Evolutionary conservation across 2,888 invertebrate species (phyloP).

Genomic region (Drosophila demipolita): DNA sequence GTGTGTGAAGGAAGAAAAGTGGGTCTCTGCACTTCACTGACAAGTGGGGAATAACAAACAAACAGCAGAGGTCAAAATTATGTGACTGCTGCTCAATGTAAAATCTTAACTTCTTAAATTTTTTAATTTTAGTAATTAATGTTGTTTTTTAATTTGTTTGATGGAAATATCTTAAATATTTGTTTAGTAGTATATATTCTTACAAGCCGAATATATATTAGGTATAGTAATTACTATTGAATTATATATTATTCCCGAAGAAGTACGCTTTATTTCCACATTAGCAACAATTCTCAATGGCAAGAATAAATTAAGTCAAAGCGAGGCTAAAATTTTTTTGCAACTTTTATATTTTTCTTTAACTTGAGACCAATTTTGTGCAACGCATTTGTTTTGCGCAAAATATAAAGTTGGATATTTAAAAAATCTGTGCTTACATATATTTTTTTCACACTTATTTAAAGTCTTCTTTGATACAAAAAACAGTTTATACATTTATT

Average conservation of each 20-base stretch:
- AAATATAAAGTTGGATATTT: not conserved
- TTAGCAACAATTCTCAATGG: not conserved
- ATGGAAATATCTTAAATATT: not conserved
- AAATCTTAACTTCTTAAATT: not conserved
- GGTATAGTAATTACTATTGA: not conserved
- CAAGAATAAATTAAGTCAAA: not conserved
- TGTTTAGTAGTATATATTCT: not conserved
- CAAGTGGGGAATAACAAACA: not conserved
- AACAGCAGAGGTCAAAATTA: not conserved
- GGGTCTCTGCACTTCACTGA: not conserved
- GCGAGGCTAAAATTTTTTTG: not conserved
- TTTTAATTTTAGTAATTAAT: too few species aligned
- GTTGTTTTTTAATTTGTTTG: not conserved
- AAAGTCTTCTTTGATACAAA: not conserved
- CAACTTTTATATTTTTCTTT: not conserved
- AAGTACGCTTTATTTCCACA: not conserved
- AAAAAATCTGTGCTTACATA: too few species aligned
- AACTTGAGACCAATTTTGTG: not conserved
- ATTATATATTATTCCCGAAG: not conserved
- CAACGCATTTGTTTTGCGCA: not conserved
- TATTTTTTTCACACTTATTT: too few species aligned
- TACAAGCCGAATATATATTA: not conserved
- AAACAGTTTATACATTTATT: not conserved
- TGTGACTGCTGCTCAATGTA: not conserved
- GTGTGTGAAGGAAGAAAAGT: not conserved